Conservation (phyloP, 2,113 vertebrate genomes). For the Cromileptes altivelis region DNA sequence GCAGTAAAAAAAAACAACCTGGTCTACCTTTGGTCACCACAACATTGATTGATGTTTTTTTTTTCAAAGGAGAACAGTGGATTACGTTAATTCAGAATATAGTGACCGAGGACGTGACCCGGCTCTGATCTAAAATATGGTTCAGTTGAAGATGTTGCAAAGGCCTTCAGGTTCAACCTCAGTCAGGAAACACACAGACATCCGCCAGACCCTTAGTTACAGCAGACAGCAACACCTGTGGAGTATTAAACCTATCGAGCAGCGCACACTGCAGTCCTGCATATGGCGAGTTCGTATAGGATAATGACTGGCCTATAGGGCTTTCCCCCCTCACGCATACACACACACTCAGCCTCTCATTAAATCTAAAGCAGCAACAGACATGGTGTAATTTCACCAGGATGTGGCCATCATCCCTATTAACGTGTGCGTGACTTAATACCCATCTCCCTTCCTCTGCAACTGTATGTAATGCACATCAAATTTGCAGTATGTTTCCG, state of each 20-base stretch:
- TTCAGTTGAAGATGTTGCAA: slow-evolving; percentile 35
- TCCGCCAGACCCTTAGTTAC: slow-evolving; percentile 39
- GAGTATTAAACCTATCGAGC: slow-evolving; percentile 55
- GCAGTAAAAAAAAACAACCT: slow-evolving; percentile 61
- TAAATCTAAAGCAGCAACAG: slow-evolving; percentile 76
- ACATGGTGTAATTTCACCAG: slow-evolving; percentile 78
- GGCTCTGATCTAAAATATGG: slow-evolving; percentile 16
- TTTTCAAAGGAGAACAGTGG: slow-evolving; percentile 49
- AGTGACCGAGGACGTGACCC: slow-evolving; percentile 14
- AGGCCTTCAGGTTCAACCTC: slow-evolving; percentile 25
- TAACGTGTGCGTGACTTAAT: slow-evolving; percentile 76
- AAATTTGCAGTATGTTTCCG: slow-evolving; percentile 65
- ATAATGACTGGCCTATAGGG: slow-evolving; percentile 76
- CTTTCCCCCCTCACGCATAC: slow-evolving; percentile 51
- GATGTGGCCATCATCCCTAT: slow-evolving; percentile 76
- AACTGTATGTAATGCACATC: slow-evolving; percentile 63
- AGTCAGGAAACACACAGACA: slow-evolving; percentile 45
- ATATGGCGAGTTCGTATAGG: slow-evolving; percentile 67
- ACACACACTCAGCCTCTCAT: slow-evolving; percentile 64
- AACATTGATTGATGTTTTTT: slow-evolving; percentile 64
- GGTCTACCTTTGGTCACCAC: slow-evolving; percentile 55
- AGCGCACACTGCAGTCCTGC: slow-evolving; percentile 42
- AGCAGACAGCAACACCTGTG: slow-evolving; percentile 70
- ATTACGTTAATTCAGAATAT: slow-evolving; percentile 56
- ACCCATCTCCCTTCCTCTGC: slow-evolving; percentile 64